Evolutionary conservation across 2,888 invertebrate species (phyloP), one percentile per base, ranked within the genome.

Genomic region (Cepaea hortensis): DNA sequence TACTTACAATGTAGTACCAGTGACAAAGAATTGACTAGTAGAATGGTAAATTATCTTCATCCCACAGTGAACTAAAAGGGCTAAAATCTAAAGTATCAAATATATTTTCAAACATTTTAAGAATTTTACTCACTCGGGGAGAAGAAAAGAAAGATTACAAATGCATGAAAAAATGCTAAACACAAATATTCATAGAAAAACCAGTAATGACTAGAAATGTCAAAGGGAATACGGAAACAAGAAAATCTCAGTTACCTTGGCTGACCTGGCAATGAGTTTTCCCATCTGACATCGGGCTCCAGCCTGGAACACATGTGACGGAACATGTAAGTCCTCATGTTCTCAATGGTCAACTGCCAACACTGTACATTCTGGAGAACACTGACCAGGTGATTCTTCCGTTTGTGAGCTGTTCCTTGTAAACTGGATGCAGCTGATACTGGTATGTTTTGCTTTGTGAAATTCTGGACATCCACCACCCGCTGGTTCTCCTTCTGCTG

Each of bases 401-500:
- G 55, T 70, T 23, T 62, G 6, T 62, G 48, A 48, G 18, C 15
- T 15, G 72, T 11, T 13, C 13, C 48, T 18, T 55, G 20, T 50
- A 62, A 62, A 18, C n/a, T 48, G 61, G 55, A 20, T 5, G 61
- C 61, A 23, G 72, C 20, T n/a, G 61, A 20, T 46, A 62, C 23
- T 55, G 50, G 82, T 23, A 61, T 23, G 7, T 15, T 77, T 62
- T 73, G 13, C 2, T 65, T 35, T 35, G 76, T 68, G 15, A 82
- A n/a, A 62, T 61, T 72, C 62, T 81, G 20, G 15, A 91, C 13
- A 88, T 92, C 92, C 82, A 88, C 86, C 62, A 89, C 84, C 81
- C 92, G 87, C 82, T 91, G 89, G 62, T 86, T 84, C 82, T 92
- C 92, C 61, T 90, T 89, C 85, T 90, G 88, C 80, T 91, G 90